phyloP scores from a whole-genome alignment of 1,140 invertebrate genomes.

The Bombyx mori region DNA sequence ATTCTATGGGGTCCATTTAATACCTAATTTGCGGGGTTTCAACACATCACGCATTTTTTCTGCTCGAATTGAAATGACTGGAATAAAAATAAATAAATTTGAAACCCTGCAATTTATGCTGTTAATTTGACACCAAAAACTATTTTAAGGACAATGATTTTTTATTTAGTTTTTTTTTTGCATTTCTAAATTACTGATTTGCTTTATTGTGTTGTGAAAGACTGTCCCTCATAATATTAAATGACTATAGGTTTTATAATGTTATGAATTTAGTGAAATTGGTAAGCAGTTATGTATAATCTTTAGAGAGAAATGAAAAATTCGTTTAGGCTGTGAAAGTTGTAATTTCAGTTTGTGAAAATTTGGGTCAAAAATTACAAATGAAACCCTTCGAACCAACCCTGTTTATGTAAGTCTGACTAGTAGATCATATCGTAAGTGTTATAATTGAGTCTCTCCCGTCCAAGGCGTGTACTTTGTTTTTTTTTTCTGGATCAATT shows the following conservation, averaged over 20 bases:
- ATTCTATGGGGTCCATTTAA: too few species aligned
- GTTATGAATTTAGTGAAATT: too few species aligned
- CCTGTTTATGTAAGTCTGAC: constrained; percentile 13
- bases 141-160: too few species aligned
- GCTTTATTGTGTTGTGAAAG: constrained; percentile 1
- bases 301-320: constrained; percentile 2
- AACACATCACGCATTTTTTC: too few species aligned
- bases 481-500: not conserved
- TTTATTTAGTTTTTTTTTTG: too few species aligned
- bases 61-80: too few species aligned
- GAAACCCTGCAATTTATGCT: too few species aligned
- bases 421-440: constrained; percentile 4
- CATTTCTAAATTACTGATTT: too few species aligned
- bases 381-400: constrained; percentile 5
- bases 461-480: constrained; percentile 21
- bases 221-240: constrained; percentile 5
- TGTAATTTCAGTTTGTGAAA: constrained; percentile 13
- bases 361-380: not conserved
- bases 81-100: too few species aligned
- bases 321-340: constrained; percentile 21
- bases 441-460: constrained; percentile 13
- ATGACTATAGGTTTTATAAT: not conserved
- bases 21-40: too few species aligned
- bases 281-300: too few species aligned
- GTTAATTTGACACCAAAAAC: too few species aligned